Conservation (phyloP, 1,140 invertebrate genomes). For the Zaprionus camerounensis region DNA sequence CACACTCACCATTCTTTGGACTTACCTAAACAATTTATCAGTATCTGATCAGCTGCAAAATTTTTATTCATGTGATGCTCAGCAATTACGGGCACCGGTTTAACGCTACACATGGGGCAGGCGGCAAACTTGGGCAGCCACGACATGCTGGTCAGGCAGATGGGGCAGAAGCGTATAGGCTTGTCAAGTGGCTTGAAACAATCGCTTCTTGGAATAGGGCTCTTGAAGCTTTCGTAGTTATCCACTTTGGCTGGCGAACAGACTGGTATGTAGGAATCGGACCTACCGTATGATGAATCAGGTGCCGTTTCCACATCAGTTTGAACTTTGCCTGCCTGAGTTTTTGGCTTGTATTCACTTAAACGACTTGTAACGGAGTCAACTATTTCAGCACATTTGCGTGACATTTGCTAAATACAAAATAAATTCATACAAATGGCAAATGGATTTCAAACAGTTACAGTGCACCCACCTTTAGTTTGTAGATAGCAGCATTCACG, state of each 20-base stretch:
- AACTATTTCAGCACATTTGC: slow-evolving; percentile 50
- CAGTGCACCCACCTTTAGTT: slow-evolving; percentile 49
- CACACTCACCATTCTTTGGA: slow-evolving; percentile 27
- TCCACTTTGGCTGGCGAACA: not conserved
- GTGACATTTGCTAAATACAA: slow-evolving; percentile 53
- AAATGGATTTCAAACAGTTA: not conserved
- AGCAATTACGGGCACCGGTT: slow-evolving; percentile 55
- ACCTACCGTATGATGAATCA: not conserved
- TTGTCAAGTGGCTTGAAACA: slow-evolving; percentile 20
- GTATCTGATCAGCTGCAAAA: slow-evolving; percentile 59
- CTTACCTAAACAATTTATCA: slow-evolving; percentile 58
- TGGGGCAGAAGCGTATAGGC: too few species aligned
- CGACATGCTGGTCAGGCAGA: slow-evolving; percentile 72
- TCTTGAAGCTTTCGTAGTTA: slow-evolving; percentile 6
- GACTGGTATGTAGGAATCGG: not conserved
- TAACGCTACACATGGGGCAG: slow-evolving; percentile 66
- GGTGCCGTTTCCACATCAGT: not conserved
- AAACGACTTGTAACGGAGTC: slow-evolving; percentile 32
- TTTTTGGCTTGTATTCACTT: not conserved
- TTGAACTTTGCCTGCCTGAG: not conserved
- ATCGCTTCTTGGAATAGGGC: slow-evolving; percentile 37
- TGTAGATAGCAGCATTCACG: slow-evolving; percentile 37
- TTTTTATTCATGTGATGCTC: slow-evolving; percentile 43
- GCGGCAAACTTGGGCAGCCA: slow-evolving; percentile 70
- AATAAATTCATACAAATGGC: not conserved